A percentile compares a stretch with the other conserved stretches of the same genome.
Conservation (phyloP, 2,888 invertebrate species). For the Napeogenes sylphis region DNA sequence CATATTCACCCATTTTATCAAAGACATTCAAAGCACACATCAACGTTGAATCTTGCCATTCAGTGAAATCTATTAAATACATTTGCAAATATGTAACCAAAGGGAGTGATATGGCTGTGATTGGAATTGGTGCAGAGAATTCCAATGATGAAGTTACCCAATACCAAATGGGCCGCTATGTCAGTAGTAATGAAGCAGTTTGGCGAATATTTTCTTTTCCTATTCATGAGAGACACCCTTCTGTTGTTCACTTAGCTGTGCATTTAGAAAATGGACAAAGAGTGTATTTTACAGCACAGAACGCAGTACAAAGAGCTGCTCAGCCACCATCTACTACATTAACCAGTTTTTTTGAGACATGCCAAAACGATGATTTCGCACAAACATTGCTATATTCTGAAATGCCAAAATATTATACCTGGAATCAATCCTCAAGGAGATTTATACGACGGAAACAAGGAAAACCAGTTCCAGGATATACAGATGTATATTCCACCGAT, state of each 20-base stretch:
- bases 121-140: conserved; percentile 13
- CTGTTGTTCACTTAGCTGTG: conserved; percentile 18
- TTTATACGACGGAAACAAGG: conserved; percentile 43
- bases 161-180: too few relatives aligned
- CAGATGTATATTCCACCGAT: conserved; percentile 36
- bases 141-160: too few relatives aligned
- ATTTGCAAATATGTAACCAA: conserved; percentile 29
- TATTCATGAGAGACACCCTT: conserved; percentile 28
- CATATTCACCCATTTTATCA: conserved; percentile 8
- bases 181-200: too few relatives aligned
- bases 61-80: conserved; percentile 28
- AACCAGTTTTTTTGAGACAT: conserved; percentile 29
- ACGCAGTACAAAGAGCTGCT: conserved; percentile 26
- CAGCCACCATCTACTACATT: conserved; percentile 29
- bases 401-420: conserved; percentile 43
- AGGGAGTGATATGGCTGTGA: conserved; percentile 28
- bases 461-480: conserved; percentile 35
- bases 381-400: conserved; percentile 43
- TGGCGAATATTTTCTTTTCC: conserved; percentile 28
- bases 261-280: conserved; percentile 25
- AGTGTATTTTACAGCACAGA: conserved; percentile 27
- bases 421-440: conserved; percentile 41
- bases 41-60: conserved; percentile 25
- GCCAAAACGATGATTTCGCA: conserved; percentile 35
- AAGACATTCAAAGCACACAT: conserved; percentile 25